phyloP scores from a whole-genome alignment of 2,888 invertebrate species.

The Nycteola revayana region DNA sequence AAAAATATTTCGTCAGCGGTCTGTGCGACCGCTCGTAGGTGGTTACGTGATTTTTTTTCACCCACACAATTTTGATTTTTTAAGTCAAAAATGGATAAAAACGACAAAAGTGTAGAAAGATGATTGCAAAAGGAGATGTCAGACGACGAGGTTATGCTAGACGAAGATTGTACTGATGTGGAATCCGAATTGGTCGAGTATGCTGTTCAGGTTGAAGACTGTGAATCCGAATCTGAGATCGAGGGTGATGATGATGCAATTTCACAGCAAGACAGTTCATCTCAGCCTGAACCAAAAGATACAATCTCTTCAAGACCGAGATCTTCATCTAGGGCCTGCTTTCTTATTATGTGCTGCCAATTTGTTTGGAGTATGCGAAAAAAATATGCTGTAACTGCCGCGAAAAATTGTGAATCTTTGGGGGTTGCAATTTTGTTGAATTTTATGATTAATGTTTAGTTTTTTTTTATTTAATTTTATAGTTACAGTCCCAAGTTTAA shows the following conservation, averaged over 20 bases:
- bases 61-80: not conserved
- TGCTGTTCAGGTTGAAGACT: no score
- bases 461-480: no score
- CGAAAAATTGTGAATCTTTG: no score
- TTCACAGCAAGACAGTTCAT: no score
- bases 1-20: not conserved
- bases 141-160: no score
- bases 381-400: not conserved
- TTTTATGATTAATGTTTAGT: not conserved
- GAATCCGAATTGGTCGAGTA: no score
- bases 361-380: slow-evolving; percentile 2
- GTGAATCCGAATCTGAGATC: no score
- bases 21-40: not conserved
- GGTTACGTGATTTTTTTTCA: not conserved
- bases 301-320: no score
- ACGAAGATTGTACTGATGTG: no score
- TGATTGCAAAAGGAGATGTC: not conserved
- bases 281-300: no score
- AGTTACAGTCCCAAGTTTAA: no score
- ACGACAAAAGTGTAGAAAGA: not conserved
- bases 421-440: not conserved
- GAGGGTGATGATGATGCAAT: no score
- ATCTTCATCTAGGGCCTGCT: not conserved
- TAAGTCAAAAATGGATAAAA: not conserved
- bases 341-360: not conserved